Percentiles rank a stretch among this genome's conserved stretches.
phyloP scores from a whole-genome alignment of 2,888 invertebrate species.

The Orthosia incerta region DNA sequence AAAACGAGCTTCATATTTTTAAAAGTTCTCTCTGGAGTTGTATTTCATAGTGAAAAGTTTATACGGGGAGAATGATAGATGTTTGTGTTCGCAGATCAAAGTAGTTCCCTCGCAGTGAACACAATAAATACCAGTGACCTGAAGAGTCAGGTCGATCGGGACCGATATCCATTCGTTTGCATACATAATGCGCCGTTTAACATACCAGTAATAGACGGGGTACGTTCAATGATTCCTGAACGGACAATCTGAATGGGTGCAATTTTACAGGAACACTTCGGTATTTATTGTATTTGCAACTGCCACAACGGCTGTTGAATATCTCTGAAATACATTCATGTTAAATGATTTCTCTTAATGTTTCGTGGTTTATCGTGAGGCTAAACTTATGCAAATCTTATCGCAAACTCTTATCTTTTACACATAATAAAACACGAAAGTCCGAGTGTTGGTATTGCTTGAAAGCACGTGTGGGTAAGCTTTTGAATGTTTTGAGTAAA shows the following conservation, averaged over 20 bases:
- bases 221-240: constrained; percentile 32
- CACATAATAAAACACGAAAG: constrained; percentile 39
- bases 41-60: constrained; percentile 39
- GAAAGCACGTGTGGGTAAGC: constrained; percentile 11
- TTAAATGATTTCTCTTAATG: constrained; percentile 12
- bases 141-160: constrained; percentile 57
- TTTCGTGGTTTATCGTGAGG: background rate
- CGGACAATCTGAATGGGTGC: background rate
- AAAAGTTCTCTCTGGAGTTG: constrained; percentile 22
- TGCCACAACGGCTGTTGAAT: background rate
- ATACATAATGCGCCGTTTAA: constrained; percentile 51
- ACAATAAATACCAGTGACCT: constrained; percentile 63
- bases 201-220: constrained; percentile 9
- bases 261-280: constrained; percentile 6
- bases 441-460: constrained; percentile 19
- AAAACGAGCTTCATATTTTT: constrained; percentile 41
- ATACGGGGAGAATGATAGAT: constrained; percentile 25
- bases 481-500: constrained; percentile 17
- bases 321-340: background rate
- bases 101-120: constrained; percentile 28
- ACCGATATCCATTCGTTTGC: constrained; percentile 55
- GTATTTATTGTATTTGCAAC: background rate
- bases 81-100: constrained; percentile 50
- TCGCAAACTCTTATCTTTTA: constrained; percentile 29
- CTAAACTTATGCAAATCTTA: constrained; percentile 14